phyloP scores from a whole-genome alignment of 2,113 vertebrate genomes.

The Stegastes partitus region DNA sequence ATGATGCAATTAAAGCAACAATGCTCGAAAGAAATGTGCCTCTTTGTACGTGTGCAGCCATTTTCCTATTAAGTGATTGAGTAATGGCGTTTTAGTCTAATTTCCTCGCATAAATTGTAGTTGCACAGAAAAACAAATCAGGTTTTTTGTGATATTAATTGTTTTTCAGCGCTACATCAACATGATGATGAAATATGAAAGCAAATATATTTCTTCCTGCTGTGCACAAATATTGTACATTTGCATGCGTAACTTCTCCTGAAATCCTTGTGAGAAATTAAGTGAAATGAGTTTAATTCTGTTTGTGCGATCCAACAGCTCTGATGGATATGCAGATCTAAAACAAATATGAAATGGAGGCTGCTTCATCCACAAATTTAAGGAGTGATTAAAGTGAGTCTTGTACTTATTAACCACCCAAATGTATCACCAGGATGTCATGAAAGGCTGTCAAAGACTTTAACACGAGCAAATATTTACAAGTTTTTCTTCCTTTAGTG shows the following conservation, averaged over 20 bases:
- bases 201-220: constrained; percentile 6
- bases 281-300: constrained; percentile 17
- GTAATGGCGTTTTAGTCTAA: background rate
- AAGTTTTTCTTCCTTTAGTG: background rate
- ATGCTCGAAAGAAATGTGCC: background rate
- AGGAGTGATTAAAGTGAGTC: constrained; percentile 7
- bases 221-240: background rate
- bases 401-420: background rate
- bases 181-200: background rate
- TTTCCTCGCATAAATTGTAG: background rate
- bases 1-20: constrained; percentile 53
- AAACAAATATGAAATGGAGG: constrained; percentile 21
- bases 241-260: background rate
- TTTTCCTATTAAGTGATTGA: constrained; percentile 6
- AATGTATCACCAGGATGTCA: background rate
- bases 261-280: constrained; percentile 9
- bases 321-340: background rate
- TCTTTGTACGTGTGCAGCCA: constrained; percentile 6
- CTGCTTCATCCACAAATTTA: background rate
- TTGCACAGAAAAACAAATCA: background rate
- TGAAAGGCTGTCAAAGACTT: background rate
- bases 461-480: constrained; percentile 8
- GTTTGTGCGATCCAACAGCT: constrained; percentile 2
- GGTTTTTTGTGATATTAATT: background rate
- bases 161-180: background rate